A percentile compares a stretch with the other conserved stretches of the same genome.
Conservation (phyloP, 2,797 vertebrate species). For the Tokudaia muenninki region DNA sequence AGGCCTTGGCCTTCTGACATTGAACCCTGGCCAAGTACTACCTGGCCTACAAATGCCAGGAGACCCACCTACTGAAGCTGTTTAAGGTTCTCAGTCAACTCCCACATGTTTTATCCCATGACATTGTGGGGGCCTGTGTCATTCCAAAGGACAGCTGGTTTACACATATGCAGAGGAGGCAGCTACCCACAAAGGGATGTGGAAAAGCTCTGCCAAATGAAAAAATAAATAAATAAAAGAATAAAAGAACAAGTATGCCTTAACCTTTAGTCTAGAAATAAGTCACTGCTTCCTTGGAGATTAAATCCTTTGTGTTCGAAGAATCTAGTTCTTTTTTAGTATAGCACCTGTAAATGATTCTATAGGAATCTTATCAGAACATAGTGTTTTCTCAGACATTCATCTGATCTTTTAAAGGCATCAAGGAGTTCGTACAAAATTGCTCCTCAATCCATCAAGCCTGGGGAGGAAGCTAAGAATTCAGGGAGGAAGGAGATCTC, state of each 20-base stretch:
- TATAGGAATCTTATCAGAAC: slow-evolving; percentile 1
- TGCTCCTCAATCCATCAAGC: background rate
- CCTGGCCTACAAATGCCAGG: background rate
- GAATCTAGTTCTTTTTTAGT: slow-evolving; percentile 21
- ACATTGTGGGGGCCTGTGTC: slow-evolving; percentile 79
- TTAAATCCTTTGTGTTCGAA: slow-evolving; percentile 55
- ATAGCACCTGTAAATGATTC: slow-evolving; percentile 8
- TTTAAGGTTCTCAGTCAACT: slow-evolving; percentile 70
- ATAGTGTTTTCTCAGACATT: slow-evolving; percentile 4
- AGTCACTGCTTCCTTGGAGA: slow-evolving; percentile 57
- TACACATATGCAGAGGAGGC: slow-evolving; percentile 80
- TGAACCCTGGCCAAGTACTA: background rate
- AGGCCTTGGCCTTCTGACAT: slow-evolving; percentile 62
- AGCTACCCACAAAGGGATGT: slow-evolving; percentile 80
- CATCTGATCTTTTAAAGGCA: background rate
- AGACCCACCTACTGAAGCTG: background rate
- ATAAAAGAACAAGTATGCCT: slow-evolving; percentile 62
- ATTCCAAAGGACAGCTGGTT: slow-evolving; percentile 82
- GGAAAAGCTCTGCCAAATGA: slow-evolving; percentile 68
- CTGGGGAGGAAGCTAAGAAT: background rate
- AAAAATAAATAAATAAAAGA: slow-evolving; percentile 56
- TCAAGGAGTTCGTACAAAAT: background rate
- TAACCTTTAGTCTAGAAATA: slow-evolving; percentile 70
- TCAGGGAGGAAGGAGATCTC: background rate
- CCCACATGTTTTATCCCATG: slow-evolving; percentile 73